Percentiles rank a stretch among this genome's conserved stretches.
Conservation (phyloP, 2,113 vertebrate species). For the Holacanthus passer region DNA sequence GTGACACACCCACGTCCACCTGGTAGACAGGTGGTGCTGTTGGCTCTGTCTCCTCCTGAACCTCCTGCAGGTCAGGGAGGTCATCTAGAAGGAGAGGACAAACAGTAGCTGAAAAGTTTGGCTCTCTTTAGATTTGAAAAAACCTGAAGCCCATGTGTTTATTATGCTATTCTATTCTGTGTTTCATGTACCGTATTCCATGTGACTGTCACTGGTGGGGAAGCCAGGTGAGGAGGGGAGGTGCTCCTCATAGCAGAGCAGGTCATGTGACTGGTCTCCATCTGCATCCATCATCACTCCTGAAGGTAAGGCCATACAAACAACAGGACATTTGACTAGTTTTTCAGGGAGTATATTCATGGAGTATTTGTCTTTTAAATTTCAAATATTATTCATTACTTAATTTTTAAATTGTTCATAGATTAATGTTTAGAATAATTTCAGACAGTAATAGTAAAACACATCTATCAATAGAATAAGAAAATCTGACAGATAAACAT, state of each 20-base stretch:
- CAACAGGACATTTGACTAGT: no score
- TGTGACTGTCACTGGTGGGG: constrained; percentile 90
- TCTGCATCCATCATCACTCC: constrained; percentile 83
- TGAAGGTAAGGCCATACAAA: constrained; percentile 9
- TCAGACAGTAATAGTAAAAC: no score
- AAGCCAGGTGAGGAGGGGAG: constrained; percentile 90
- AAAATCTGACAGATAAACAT: no score
- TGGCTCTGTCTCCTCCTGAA: constrained; percentile 89
- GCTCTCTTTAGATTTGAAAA: no score
- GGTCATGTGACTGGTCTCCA: constrained; percentile 87
- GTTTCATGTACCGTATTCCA: constrained; percentile 92
- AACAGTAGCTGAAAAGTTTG: neutral
- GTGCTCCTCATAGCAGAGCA: constrained; percentile 91
- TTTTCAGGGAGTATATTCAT: no score
- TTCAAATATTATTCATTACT: no score
- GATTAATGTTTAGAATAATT: no score
- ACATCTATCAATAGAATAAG: no score
- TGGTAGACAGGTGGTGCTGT: constrained; percentile 87
- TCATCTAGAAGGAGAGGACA: constrained; percentile 86
- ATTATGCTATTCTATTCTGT: neutral
- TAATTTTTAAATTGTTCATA: no score
- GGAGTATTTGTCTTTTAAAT: no score
- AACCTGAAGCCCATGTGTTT: neutral
- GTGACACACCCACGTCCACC: constrained; percentile 89
- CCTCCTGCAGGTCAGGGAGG: constrained; percentile 95